phyloP scores from a whole-genome alignment of 2,797 vertebrate species.

The Gymnopithys bicolor region DNA sequence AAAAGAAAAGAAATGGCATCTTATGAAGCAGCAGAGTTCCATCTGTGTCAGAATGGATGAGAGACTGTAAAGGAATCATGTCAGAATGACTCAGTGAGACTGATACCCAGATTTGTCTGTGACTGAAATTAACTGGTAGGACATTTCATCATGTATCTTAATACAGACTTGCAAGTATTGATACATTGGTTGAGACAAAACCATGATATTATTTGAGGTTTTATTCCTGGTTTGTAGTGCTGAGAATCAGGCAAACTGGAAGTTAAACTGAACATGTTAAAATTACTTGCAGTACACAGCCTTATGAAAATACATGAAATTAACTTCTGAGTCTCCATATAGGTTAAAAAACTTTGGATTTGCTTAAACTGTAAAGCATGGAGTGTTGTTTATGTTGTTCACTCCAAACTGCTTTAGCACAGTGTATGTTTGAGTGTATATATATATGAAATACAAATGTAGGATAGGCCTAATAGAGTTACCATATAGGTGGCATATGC shows the following conservation, averaged over 20 bases:
- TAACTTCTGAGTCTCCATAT: background rate
- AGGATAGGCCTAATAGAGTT: background rate
- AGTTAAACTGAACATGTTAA: background rate
- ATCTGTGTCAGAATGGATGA: background rate
- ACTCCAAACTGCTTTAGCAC: background rate
- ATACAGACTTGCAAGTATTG: background rate
- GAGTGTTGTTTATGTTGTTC: background rate
- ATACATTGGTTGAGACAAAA: background rate
- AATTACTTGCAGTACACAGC: background rate
- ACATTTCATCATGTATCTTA: background rate
- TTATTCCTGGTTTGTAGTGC: background rate
- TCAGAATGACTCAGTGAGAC: background rate
- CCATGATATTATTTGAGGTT: background rate
- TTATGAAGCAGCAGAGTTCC: background rate
- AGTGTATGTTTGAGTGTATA: background rate
- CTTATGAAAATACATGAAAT: background rate
- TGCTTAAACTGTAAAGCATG: background rate
- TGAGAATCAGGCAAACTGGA: background rate
- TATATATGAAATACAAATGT: background rate
- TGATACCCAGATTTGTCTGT: background rate
- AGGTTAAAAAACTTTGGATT: background rate
- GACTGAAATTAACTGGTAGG: background rate
- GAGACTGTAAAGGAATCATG: background rate
- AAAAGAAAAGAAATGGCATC: too few species aligned
- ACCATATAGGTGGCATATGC: background rate